Percentiles rank a stretch among this genome's conserved stretches.
phyloP scores from a whole-genome alignment of 2,888 invertebrate genomes.

The Drosophila sordidula region DNA sequence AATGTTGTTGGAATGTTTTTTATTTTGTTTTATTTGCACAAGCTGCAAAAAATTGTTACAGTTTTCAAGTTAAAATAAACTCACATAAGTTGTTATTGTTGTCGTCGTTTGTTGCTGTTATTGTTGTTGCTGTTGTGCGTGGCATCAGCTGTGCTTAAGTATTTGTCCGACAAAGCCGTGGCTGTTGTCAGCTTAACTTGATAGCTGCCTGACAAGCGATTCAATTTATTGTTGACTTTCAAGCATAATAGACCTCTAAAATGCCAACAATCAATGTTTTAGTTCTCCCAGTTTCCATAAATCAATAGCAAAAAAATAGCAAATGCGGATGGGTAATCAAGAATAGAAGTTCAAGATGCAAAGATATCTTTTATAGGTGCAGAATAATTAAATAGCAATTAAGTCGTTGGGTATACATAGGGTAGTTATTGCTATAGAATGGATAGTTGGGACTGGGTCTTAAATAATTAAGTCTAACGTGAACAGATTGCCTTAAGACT shows the following conservation, averaged over 20 bases:
- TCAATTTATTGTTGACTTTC: constrained; percentile 35
- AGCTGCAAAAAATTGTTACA: constrained; percentile 35
- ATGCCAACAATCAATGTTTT: constrained; percentile 29
- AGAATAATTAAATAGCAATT: constrained; percentile 5
- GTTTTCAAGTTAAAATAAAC: constrained; percentile 28
- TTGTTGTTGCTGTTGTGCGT: constrained; percentile 32
- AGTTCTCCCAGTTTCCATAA: constrained; percentile 4
- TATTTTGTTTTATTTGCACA: constrained; percentile 30
- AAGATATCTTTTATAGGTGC: neutral
- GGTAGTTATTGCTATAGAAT: neutral
- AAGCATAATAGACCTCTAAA: constrained; percentile 27
- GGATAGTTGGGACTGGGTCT: neutral
- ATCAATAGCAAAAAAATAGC: constrained; percentile 11
- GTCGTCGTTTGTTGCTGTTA: constrained; percentile 15
- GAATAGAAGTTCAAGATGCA: constrained; percentile 1
- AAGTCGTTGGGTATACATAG: neutral
- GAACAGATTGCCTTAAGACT: neutral
- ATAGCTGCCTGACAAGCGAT: constrained; percentile 29
- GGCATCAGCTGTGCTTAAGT: constrained; percentile 65
- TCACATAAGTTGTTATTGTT: constrained; percentile 23
- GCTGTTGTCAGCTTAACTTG: constrained; percentile 31
- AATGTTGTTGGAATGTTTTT: constrained; percentile 32
- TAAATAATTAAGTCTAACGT: neutral
- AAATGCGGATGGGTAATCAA: neutral
- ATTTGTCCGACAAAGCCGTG: constrained; percentile 4